Evolutionary conservation across 2,888 invertebrate species (phyloP).

Genomic region (Pyrgus malvae): DNA sequence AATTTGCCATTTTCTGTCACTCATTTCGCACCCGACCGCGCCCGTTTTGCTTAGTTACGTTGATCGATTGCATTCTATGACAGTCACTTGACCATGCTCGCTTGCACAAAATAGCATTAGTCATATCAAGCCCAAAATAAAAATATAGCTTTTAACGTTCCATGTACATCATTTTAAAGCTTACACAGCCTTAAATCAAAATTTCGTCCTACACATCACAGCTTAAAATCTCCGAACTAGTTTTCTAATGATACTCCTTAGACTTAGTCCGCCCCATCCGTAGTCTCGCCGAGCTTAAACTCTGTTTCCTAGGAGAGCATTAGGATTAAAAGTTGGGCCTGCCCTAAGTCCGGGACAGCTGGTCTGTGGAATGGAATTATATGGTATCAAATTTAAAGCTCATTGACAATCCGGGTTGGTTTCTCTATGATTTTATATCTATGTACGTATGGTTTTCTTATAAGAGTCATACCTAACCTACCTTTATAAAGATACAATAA

Average conservation of each 20-base stretch:
- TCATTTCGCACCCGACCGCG: no score
- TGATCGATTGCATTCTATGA: no score
- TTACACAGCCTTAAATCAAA: background rate
- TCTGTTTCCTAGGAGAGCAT: conserved; percentile 74
- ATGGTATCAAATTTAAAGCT: conserved; percentile 36
- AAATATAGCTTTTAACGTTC: no score
- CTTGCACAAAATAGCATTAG: no score
- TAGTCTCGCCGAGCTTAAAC: conserved; percentile 58
- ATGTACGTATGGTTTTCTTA: no score
- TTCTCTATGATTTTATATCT: background rate
- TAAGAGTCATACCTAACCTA: no score
- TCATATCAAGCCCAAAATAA: no score
- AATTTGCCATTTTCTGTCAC: no score
- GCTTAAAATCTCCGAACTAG: conserved; percentile 16
- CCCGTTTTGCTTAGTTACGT: no score
- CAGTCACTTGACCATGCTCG: no score
- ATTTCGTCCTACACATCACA: conserved; percentile 2
- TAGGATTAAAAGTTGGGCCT: conserved; percentile 71
- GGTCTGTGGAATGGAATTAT: conserved; percentile 46
- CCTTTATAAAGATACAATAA: no score
- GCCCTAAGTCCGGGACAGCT: conserved; percentile 54
- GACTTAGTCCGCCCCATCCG: conserved; percentile 19
- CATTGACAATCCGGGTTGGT: conserved; percentile 30
- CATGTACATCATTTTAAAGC: no score
- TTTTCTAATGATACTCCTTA: conserved; percentile 25